These are phyloP conservation scores for Empidonax alnorum DNA, from an alignment of 2,113 vertebrate genomes.

Conservation along the genomic window DNA sequence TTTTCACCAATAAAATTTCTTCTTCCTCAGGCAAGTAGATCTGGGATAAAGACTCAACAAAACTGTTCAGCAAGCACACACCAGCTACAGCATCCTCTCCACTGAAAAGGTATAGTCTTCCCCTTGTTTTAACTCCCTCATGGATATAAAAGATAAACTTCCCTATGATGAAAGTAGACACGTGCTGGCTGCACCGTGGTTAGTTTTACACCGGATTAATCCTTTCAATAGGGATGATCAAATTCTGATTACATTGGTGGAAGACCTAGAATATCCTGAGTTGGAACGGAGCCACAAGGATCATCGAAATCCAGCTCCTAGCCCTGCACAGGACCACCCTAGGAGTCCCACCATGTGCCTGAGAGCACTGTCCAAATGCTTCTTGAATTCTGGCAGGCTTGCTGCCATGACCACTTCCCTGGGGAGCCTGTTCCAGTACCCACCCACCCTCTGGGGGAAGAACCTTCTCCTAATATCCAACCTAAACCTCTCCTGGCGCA, in stretches of 20 bases:
- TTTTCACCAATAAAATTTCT: not conserved
- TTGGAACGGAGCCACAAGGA: not conserved
- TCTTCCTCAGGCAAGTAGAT: not conserved
- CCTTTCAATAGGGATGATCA: not conserved
- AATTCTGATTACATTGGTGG: not conserved
- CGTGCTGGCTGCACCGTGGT: not conserved
- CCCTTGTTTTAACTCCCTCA: not conserved
- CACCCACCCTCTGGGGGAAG: not conserved
- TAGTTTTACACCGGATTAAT: not conserved
- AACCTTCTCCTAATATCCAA: not conserved
- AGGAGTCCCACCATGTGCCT: not conserved
- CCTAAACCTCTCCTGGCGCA: not conserved
- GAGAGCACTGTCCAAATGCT: accelerated
- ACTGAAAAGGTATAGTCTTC: not conserved
- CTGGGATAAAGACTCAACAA: not conserved
- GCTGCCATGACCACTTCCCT: not conserved
- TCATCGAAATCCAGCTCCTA: not conserved
- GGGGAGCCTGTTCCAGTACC: not conserved
- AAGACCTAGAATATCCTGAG: not conserved
- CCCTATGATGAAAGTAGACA: not conserved
- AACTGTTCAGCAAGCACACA: not conserved
- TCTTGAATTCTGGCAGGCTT: not conserved
- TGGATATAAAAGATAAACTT: not conserved
- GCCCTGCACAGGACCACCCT: not conserved
- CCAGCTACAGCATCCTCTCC: not conserved